A percentile compares a stretch with the other conserved stretches of the same genome.
Evolutionary conservation across 1,140 invertebrate species (phyloP).

Genomic region (Drosophila ambigua): DNA sequence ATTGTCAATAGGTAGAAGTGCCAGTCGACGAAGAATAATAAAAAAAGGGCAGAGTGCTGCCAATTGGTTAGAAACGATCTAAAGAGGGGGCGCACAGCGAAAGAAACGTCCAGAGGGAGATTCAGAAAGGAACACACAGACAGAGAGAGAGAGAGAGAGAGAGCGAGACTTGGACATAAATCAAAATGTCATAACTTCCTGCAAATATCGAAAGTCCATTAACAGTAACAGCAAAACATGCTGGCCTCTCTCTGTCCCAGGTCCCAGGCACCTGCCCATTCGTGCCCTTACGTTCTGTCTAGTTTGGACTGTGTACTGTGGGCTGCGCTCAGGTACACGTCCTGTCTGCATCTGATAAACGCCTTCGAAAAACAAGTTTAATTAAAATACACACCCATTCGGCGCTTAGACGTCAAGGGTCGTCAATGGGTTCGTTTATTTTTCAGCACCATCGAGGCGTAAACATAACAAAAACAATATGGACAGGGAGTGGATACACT

Average conservation of each 20-base stretch:
- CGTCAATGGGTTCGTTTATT: constrained; percentile 70
- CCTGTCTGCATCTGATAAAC: constrained; percentile 81
- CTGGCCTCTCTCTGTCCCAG: constrained; percentile 10
- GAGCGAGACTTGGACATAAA: constrained; percentile 59
- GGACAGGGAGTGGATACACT: constrained; percentile 3
- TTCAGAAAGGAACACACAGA: constrained; percentile 11
- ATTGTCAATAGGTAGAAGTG: too few species aligned
- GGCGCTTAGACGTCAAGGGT: constrained; percentile 56
- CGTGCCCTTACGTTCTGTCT: constrained; percentile 15
- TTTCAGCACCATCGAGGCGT: constrained; percentile 77
- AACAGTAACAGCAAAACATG: constrained; percentile 79
- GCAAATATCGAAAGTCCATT: constrained; percentile 80
- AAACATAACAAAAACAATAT: constrained; percentile 73
- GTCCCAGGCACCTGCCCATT: neutral
- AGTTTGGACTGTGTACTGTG: constrained; percentile 21
- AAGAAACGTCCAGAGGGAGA: too few species aligned
- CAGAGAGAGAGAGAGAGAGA: constrained; percentile 11
- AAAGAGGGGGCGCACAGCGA: too few species aligned
- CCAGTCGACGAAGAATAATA: too few species aligned
- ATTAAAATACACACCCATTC: constrained; percentile 70
- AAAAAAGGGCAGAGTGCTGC: too few species aligned
- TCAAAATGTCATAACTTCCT: constrained; percentile 78
- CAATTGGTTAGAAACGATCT: too few species aligned
- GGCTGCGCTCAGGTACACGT: constrained; percentile 53
- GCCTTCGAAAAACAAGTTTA: constrained; percentile 73